Base-by-base conservation (phyloP, 2,888 invertebrate genomes). In the Cyrtodaria siliqua region DNA sequence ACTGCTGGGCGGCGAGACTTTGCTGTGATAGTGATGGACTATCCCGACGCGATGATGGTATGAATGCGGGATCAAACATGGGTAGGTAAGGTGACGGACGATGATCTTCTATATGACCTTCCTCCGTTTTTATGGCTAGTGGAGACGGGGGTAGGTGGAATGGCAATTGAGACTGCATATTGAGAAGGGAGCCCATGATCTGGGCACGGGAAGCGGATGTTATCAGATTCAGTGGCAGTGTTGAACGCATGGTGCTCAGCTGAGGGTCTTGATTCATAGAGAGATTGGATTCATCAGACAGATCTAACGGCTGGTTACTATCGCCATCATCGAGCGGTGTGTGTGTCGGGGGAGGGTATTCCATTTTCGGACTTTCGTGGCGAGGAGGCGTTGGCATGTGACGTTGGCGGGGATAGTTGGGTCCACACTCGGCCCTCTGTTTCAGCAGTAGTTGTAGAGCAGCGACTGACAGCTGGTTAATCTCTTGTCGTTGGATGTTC, bases 391-490 rank as follows among this genome's bases (percentile, higher is more conserved):
- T 69, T 14, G 66, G 68, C 23, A 55, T 61, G 52, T 62, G 62
- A 40, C 74, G 47, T 49, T 81, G 77, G 23, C 77, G 74, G 0
- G 77, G 81, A 53, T 78, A 81, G 44, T 81, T 81, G 3, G 79
- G 82, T 18, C 82, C 82, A 59, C 73, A 77, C 47, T 81, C 79
- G 12, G 87, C 86, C 24, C 90, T 66, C 68, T 89, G 87, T 62
- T 88, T 87, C 59, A 88, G 82, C 49, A 90, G 75, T 74, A 88
- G 76, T 44, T 89, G 89, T 49, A 90, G 82, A 16, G 89, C 89
- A 20, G 87, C 86, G 71, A 90, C 86, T n/a, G 90, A 90, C 1
- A 87, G 74, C 64, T 88, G 88, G 70, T 85, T 82, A 52, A 84
- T 81, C 52, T 76, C 80, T 60, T 79, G 77, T 20, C 79, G 63